Percentiles rank a stretch among this genome's conserved stretches.
Evolutionary conservation across 1,140 invertebrate species (phyloP).

Genomic region (Papilio dardanus): DNA sequence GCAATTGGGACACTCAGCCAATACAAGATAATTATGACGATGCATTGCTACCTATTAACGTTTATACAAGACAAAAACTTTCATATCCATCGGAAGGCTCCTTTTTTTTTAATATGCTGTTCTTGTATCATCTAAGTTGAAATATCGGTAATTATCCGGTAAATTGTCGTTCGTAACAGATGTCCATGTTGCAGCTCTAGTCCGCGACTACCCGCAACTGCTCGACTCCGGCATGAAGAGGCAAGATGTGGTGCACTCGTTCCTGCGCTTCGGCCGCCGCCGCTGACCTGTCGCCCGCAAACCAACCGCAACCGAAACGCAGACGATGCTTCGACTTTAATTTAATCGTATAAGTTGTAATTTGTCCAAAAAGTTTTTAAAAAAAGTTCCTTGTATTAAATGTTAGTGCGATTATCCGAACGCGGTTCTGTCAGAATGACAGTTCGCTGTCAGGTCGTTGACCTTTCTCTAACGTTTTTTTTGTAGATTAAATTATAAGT

Average conservation of each 20-base stretch:
- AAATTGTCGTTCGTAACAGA: not conserved
- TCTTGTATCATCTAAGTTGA: not conserved
- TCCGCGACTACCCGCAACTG: conserved; percentile 79
- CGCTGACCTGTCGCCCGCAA: conserved; percentile 64
- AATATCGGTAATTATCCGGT: not conserved
- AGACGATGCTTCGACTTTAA: conserved; percentile 47
- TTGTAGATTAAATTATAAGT: conserved; percentile 49
- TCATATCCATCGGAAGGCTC: too few relatives aligned
- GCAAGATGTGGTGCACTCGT: conserved; percentile 92
- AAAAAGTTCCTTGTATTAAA: conserved; percentile 58
- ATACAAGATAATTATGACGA: too few relatives aligned
- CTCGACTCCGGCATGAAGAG: conserved; percentile 87
- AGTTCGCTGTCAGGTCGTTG: conserved; percentile 45
- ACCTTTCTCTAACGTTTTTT: conserved; percentile 62
- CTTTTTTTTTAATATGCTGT: too few relatives aligned
- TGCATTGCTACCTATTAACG: too few relatives aligned
- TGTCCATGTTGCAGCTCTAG: conserved; percentile 60
- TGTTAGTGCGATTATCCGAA: conserved; percentile 45
- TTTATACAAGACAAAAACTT: too few relatives aligned
- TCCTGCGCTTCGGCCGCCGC: conserved; percentile 89
- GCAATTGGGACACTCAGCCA: too few relatives aligned
- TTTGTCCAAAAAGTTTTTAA: conserved; percentile 72
- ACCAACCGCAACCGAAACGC: conserved; percentile 42
- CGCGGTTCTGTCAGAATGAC: conserved; percentile 22
- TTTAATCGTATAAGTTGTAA: conserved; percentile 46